Evolutionary conservation across 1,140 invertebrate species (phyloP).

Genomic region (Sarcophaga peregrina): DNA sequence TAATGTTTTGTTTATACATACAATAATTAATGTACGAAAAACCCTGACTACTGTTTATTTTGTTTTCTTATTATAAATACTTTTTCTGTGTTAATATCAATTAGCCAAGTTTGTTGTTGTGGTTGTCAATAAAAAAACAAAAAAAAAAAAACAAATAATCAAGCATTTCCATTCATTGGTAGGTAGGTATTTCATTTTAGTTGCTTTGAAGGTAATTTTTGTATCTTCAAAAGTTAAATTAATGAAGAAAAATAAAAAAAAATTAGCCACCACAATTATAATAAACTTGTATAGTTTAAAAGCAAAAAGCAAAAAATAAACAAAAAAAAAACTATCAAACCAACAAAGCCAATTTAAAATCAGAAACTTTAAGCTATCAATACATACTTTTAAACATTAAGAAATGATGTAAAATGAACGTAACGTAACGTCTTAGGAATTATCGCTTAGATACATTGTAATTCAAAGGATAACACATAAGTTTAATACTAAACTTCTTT

Average conservation of each 20-base stretch:
- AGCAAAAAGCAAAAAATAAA: not conserved
- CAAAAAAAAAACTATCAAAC: not conserved
- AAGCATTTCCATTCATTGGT: not conserved
- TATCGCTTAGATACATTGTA: too few species aligned
- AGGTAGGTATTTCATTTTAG: not conserved
- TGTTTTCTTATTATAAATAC: not conserved
- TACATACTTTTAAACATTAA: not conserved
- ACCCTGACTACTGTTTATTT: slow-evolving; percentile 18
- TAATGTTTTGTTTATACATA: not conserved
- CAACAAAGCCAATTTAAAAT: not conserved
- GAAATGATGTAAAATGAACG: too few species aligned
- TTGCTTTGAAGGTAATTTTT: slow-evolving; percentile 20
- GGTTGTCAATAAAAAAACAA: not conserved
- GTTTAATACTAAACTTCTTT: too few species aligned
- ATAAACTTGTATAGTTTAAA: not conserved
- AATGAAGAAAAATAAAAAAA: not conserved
- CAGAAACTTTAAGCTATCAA: not conserved
- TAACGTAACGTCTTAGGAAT: too few species aligned
- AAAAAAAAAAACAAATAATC: not conserved
- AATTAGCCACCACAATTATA: not conserved
- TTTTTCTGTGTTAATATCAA: too few species aligned
- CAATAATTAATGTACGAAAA: not conserved
- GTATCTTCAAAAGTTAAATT: not conserved
- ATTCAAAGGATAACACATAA: too few species aligned
- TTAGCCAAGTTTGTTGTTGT: not conserved